phyloP scores from a whole-genome alignment of 2,113 vertebrate species.

The Peromyscus californicus region DNA sequence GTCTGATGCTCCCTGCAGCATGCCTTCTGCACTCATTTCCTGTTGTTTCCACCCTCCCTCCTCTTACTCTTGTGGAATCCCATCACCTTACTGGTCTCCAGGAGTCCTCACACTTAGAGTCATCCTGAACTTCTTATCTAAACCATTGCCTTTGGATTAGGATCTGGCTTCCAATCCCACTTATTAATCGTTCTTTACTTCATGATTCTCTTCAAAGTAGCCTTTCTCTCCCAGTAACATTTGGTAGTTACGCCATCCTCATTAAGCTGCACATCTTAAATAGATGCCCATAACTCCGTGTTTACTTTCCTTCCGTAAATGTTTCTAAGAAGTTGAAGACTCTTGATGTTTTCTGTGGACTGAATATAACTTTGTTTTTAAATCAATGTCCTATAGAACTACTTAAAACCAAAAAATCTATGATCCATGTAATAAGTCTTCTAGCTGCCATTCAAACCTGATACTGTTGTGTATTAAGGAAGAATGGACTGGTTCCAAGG shows the following conservation, averaged over 20 bases:
- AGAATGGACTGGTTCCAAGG: constrained; percentile 5
- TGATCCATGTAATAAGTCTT: not conserved
- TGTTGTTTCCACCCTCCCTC: not conserved
- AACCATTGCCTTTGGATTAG: not conserved
- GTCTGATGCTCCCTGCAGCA: not conserved
- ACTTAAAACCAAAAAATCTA: not conserved
- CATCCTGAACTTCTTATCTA: constrained; percentile 9
- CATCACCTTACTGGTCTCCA: not conserved
- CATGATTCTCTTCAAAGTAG: not conserved
- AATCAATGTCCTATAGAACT: constrained; percentile 15
- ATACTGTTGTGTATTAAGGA: constrained; percentile 4
- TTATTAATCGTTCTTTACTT: not conserved
- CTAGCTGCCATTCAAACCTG: not conserved
- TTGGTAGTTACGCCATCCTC: not conserved
- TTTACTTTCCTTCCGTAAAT: constrained; percentile 27
- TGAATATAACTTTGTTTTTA: not conserved
- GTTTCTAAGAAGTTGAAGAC: not conserved
- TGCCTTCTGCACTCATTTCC: not conserved
- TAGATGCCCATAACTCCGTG: not conserved
- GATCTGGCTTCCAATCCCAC: not conserved
- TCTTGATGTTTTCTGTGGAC: constrained; percentile 29
- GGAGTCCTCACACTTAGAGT: not conserved
- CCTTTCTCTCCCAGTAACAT: constrained; percentile 2
- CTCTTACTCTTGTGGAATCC: not conserved
- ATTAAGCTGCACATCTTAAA: constrained; percentile 7